phyloP scores from a whole-genome alignment of 2,113 vertebrate genomes.

The Nettapus auritus region DNA sequence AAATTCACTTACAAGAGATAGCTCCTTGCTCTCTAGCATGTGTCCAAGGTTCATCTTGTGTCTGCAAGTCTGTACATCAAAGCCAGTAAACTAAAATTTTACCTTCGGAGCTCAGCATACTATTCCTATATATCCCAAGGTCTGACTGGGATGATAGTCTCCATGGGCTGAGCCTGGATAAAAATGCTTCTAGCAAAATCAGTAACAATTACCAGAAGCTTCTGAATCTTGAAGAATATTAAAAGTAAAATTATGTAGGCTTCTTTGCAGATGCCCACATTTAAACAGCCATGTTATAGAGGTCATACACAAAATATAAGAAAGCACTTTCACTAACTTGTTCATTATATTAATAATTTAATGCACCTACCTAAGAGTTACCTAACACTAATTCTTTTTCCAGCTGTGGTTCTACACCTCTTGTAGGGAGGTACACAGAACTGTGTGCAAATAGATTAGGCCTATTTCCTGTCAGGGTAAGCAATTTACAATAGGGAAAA shows the following conservation, averaged over 20 bases:
- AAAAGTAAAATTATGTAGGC: neutral
- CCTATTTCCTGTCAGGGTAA: conserved; percentile 1
- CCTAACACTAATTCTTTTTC: neutral
- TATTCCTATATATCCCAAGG: neutral
- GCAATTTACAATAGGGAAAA: neutral
- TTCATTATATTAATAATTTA: neutral
- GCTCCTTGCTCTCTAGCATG: neutral
- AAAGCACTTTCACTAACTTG: neutral
- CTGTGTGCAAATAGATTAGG: neutral
- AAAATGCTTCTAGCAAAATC: neutral
- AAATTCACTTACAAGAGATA: neutral
- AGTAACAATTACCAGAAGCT: neutral
- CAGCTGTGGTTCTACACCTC: neutral
- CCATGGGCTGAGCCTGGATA: neutral
- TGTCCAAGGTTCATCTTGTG: neutral
- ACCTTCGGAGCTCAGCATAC: neutral
- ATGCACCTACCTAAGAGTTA: neutral
- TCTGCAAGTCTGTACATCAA: neutral
- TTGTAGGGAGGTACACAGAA: neutral
- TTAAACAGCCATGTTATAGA: neutral
- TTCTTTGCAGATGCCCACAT: neutral
- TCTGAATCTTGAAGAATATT: neutral
- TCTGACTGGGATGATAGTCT: neutral
- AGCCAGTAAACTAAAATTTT: neutral
- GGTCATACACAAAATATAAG: neutral